A percentile compares a stretch with the other conserved stretches of the same genome.
Conservation (phyloP, 2,888 invertebrate species). For the Arge pagana region DNA sequence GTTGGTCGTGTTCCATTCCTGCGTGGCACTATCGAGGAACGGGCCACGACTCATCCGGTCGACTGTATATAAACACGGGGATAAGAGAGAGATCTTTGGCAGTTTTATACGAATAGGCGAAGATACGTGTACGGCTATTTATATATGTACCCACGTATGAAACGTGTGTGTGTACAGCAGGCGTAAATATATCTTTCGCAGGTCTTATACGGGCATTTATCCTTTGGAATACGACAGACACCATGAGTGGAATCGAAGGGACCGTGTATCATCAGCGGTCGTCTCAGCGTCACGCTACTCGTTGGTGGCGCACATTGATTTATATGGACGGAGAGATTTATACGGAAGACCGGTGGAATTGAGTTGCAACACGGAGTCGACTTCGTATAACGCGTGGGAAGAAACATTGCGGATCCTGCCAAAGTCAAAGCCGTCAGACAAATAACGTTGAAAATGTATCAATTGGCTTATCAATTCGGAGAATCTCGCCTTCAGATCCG, state of each 20-base stretch:
- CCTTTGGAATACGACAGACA: background rate
- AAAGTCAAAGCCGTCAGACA: background rate
- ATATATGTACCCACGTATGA: background rate
- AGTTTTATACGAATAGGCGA: too few species aligned
- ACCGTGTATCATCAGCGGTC: constrained; percentile 46
- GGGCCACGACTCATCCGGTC: too few species aligned
- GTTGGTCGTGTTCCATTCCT: too few species aligned
- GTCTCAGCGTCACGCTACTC: constrained; percentile 53
- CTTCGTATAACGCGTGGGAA: constrained; percentile 57
- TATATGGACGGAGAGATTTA: constrained; percentile 55
- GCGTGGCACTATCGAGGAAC: too few species aligned
- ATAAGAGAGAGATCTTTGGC: background rate
- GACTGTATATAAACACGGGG: background rate
- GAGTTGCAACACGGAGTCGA: constrained; percentile 58
- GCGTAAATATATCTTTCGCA: background rate
- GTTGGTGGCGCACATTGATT: constrained; percentile 55
- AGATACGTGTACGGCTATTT: background rate
- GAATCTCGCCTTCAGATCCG: too few species aligned
- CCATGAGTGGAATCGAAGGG: constrained; percentile 19
- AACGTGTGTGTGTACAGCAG: too few species aligned
- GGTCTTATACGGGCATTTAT: constrained; percentile 2
- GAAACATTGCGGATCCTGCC: constrained; percentile 35
- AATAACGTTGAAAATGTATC: constrained; percentile 10
- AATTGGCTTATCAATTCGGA: too few species aligned
- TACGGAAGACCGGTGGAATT: constrained; percentile 55